Percentiles rank a stretch among this genome's conserved stretches.
phyloP scores from a whole-genome alignment of 2,888 invertebrate species.

The Lasioglossum villosulum region DNA sequence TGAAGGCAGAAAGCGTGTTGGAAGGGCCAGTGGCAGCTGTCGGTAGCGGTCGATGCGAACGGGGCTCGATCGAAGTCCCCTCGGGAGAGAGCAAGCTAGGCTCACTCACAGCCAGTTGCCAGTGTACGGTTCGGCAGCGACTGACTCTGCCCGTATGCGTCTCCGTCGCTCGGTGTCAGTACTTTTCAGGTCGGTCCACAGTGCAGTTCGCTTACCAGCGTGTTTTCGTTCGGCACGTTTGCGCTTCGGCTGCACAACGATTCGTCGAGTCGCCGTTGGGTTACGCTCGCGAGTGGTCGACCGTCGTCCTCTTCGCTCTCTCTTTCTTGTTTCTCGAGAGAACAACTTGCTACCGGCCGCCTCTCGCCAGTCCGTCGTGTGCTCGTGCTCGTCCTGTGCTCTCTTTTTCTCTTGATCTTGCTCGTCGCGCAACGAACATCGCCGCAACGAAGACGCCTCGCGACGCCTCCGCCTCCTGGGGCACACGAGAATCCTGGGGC shows the following conservation, averaged over 20 bases:
- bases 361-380: constrained; percentile 22
- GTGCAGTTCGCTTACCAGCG: constrained; percentile 58
- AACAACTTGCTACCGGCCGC: constrained; percentile 13
- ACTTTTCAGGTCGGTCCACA: constrained; percentile 68
- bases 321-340: constrained; percentile 5
- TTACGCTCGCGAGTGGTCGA: constrained; percentile 55
- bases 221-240: constrained; percentile 34
- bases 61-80: constrained; percentile 47
- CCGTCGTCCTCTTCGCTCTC: not conserved
- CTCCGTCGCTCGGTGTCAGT: constrained; percentile 56
- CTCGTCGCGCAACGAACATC: not conserved
- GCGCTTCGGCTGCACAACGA: constrained; percentile 50
- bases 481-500: constrained; percentile 9
- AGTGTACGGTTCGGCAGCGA: constrained; percentile 46
- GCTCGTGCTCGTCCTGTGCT: not conserved
- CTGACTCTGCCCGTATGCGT: constrained; percentile 50
- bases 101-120: not conserved
- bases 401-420: not conserved
- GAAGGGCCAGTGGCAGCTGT: constrained; percentile 66
- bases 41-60: constrained; percentile 49
- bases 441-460: not conserved
- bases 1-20: constrained; percentile 31
- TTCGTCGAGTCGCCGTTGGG: constrained; percentile 62
- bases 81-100: constrained; percentile 20
- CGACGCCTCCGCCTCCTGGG: constrained; percentile 28